These are phyloP conservation scores for Gobio gobio DNA, from an alignment of 2,113 vertebrate species.

Conservation along the genomic window DNA sequence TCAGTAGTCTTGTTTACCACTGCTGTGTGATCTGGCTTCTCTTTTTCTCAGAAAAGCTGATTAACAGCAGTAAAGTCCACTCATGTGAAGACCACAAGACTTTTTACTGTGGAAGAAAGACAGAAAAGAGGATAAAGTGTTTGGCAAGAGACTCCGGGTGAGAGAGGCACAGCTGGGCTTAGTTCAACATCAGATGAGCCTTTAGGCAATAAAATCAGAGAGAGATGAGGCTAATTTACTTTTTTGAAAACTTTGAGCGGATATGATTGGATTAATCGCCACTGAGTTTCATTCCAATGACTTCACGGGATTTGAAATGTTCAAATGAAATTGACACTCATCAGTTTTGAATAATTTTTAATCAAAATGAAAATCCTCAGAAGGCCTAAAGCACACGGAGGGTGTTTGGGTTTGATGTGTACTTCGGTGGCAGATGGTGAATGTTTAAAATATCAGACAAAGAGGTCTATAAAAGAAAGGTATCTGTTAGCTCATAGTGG, in stretches of 20 bases:
- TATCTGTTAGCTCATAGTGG: not conserved
- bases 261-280: not conserved
- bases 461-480: not conserved
- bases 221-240: not conserved
- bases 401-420: not conserved
- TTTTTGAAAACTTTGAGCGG: not conserved
- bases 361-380: not conserved
- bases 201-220: not conserved
- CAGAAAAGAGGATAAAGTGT: slow-evolving; percentile 26
- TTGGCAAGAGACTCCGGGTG: not conserved
- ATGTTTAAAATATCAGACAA: not conserved
- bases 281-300: not conserved
- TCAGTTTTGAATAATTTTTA: not conserved
- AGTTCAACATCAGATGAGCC: slow-evolving; percentile 16
- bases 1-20: slow-evolving; percentile 35
- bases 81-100: slow-evolving; percentile 43
- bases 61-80: slow-evolving; percentile 40
- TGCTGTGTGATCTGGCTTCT: slow-evolving; percentile 17
- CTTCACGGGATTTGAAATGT: not conserved
- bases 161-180: slow-evolving; percentile 2
- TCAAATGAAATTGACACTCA: not conserved
- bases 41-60: slow-evolving; percentile 45
- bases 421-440: not conserved
- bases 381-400: not conserved
- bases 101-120: slow-evolving; percentile 18